Conservation (phyloP, 2,113 vertebrate genomes). For the Rutilus rutilus region DNA sequence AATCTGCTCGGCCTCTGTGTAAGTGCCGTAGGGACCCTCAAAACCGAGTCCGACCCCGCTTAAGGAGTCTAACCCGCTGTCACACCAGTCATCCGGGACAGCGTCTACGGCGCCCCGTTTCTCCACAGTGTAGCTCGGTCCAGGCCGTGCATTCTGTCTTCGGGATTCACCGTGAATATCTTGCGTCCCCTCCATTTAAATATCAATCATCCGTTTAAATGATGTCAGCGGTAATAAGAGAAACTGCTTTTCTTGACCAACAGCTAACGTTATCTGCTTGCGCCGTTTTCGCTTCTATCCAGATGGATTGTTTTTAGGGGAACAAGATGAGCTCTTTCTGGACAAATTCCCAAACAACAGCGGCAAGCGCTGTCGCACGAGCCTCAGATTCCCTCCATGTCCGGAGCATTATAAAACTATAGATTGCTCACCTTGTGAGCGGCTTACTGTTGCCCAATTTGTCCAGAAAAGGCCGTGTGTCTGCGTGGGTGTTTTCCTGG, state of each 20-base stretch:
- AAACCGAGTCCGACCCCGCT: constrained; percentile 60
- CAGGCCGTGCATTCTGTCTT: constrained; percentile 47
- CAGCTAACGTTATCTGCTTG: not conserved
- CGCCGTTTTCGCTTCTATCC: not conserved
- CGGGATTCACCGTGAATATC: constrained; percentile 42
- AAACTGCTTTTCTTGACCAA: not conserved
- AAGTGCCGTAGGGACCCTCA: constrained; percentile 34
- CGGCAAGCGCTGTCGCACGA: constrained; percentile 35
- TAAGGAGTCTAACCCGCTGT: constrained; percentile 81
- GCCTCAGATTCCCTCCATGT: constrained; percentile 35
- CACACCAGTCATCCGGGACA: constrained; percentile 75
- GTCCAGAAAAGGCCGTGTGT: constrained; percentile 52
- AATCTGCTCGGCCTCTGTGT: constrained; percentile 32
- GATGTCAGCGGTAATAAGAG: not conserved
- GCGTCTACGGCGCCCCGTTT: constrained; percentile 42
- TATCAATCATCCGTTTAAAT: not conserved
- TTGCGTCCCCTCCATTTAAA: constrained; percentile 23
- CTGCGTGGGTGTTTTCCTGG: constrained; percentile 60
- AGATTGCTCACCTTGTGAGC: constrained; percentile 1
- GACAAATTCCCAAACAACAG: constrained; percentile 28
- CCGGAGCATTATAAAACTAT: constrained; percentile 36
- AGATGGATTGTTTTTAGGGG: constrained; percentile 43
- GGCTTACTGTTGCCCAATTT: not conserved
- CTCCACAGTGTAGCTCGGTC: constrained; percentile 34
- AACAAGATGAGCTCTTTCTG: not conserved